These are phyloP conservation scores for Abrostola triplasia DNA, from an alignment of 2,888 invertebrate genomes.

Conservation along the genomic window DNA sequence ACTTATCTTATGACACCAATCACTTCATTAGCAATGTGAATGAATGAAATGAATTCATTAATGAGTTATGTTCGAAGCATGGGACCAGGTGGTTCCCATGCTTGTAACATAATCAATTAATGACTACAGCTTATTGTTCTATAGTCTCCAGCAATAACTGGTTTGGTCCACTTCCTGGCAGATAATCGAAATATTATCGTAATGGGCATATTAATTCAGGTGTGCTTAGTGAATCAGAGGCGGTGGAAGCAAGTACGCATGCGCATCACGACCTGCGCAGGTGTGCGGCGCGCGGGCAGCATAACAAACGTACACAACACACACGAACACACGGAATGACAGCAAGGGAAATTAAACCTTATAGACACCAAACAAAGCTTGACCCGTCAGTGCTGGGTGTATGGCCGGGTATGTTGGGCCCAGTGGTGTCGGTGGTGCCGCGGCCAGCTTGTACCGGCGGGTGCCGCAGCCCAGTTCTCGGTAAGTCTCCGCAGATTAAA, in stretches of 20 bases:
- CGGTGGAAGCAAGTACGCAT: slow-evolving; percentile 32
- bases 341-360: slow-evolving; percentile 32
- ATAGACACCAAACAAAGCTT: slow-evolving; percentile 1
- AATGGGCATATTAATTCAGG: slow-evolving; percentile 61
- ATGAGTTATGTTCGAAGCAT: background rate
- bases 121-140: slow-evolving; percentile 31
- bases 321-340: slow-evolving; percentile 23
- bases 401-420: slow-evolving; percentile 7
- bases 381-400: background rate
- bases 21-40: too few relatives aligned
- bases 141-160: slow-evolving; percentile 34
- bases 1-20: too few relatives aligned
- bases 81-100: slow-evolving; percentile 3
- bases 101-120: slow-evolving; percentile 29
- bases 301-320: slow-evolving; percentile 62
- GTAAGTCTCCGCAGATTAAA: slow-evolving; percentile 70
- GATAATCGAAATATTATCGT: slow-evolving; percentile 54
- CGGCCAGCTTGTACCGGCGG: slow-evolving; percentile 54
- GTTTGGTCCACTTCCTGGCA: slow-evolving; percentile 56
- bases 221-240: slow-evolving; percentile 44
- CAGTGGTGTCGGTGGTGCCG: slow-evolving; percentile 1
- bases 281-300: slow-evolving; percentile 77
- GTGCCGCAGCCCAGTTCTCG: slow-evolving; percentile 63
- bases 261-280: slow-evolving; percentile 76
- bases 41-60: too few relatives aligned